Evolutionary conservation across 2,888 invertebrate genomes (phyloP).

Genomic region (Cinara cedri): DNA sequence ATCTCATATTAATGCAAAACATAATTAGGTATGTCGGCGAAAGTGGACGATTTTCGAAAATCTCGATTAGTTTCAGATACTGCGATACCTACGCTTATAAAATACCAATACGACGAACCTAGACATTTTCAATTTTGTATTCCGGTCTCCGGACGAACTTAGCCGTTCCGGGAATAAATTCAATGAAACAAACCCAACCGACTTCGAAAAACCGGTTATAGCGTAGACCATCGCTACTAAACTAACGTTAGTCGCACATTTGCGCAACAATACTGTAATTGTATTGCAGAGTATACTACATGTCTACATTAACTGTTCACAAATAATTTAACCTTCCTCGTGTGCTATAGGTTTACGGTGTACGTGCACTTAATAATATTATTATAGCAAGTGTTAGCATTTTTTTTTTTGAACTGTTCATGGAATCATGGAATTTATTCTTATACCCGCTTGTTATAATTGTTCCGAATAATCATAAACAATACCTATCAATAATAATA

Average conservation of each 20-base stretch:
- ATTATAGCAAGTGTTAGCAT: slow-evolving; percentile 8
- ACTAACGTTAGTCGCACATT: slow-evolving; percentile 16
- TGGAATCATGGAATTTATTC: background rate
- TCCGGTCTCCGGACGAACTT: slow-evolving; percentile 15
- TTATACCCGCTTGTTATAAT: no score
- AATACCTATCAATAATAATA: no score
- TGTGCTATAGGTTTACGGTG: background rate
- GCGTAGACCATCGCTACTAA: slow-evolving; percentile 29
- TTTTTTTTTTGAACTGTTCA: slow-evolving; percentile 28
- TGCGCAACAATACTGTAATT: no score
- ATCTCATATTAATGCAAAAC: background rate
- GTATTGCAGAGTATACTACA: no score
- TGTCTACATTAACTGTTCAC: slow-evolving; percentile 20
- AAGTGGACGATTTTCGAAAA: slow-evolving; percentile 20
- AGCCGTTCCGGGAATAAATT: slow-evolving; percentile 1
- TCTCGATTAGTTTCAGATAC: slow-evolving; percentile 5
- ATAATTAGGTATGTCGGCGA: slow-evolving; percentile 5
- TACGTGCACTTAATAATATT: slow-evolving; percentile 16
- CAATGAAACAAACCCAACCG: background rate
- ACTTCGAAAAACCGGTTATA: slow-evolving; percentile 41
- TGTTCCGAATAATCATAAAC: no score
- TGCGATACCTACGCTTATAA: background rate
- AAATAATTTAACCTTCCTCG: slow-evolving; percentile 30
- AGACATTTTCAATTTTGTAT: slow-evolving; percentile 16
- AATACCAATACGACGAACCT: slow-evolving; percentile 18